These are phyloP conservation scores for Elgaria multicarinata DNA, from an alignment of 2,113 vertebrate species.

Conservation along the genomic window DNA sequence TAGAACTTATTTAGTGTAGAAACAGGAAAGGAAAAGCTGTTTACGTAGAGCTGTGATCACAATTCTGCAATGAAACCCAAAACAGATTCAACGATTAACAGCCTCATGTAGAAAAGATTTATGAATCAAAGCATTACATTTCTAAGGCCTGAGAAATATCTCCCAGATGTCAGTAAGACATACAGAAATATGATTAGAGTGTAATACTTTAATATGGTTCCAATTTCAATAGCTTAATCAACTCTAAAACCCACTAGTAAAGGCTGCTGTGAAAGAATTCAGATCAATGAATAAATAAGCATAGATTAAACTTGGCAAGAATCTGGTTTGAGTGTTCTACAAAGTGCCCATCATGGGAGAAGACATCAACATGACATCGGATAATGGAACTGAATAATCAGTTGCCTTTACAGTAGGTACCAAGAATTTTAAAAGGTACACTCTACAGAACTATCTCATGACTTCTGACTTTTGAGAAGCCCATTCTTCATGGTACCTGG, in stretches of 20 bases:
- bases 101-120: too few relatives aligned
- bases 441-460: neutral
- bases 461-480: neutral
- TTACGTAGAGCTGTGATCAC: too few relatives aligned
- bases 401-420: neutral
- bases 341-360: neutral
- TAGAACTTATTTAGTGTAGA: too few relatives aligned
- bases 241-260: neutral
- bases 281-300: neutral
- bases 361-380: neutral
- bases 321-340: neutral
- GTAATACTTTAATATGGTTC: neutral
- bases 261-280: neutral
- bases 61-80: too few relatives aligned
- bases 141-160: neutral
- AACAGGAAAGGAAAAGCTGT: too few relatives aligned
- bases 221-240: neutral
- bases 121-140: neutral
- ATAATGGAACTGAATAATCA: neutral
- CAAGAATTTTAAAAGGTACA: neutral
- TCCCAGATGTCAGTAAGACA: neutral
- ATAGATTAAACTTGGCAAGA: neutral
- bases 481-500: neutral
- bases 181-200: neutral
- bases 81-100: too few relatives aligned